phyloP scores from a whole-genome alignment of 2,113 vertebrate species.

The Callochromis pleurospilus region DNA sequence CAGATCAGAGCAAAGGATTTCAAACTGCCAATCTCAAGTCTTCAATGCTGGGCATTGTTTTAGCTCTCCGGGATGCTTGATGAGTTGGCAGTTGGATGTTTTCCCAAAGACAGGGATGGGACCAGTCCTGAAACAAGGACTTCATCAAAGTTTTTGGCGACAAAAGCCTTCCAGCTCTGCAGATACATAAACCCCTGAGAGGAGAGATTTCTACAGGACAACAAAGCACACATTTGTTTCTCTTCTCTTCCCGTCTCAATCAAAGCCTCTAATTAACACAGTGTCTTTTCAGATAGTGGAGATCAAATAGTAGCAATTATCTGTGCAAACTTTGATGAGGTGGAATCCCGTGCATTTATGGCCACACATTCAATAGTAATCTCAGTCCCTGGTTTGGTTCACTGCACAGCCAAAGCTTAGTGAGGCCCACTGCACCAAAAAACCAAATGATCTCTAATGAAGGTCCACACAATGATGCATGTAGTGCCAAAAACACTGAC shows the following conservation, averaged over 20 bases:
- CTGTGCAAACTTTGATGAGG: constrained; percentile 60
- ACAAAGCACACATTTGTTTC: constrained; percentile 67
- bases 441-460: constrained; percentile 52
- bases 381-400: constrained; percentile 23
- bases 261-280: constrained; percentile 68
- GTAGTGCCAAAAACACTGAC: not conserved
- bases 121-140: constrained; percentile 33
- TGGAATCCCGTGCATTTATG: constrained; percentile 52
- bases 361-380: constrained; percentile 48
- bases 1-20: not conserved
- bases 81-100: constrained; percentile 15
- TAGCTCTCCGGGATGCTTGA: constrained; percentile 1
- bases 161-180: not conserved
- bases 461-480: not conserved
- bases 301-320: constrained; percentile 70
- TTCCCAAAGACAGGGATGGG: constrained; percentile 31
- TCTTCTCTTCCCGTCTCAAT: constrained; percentile 36
- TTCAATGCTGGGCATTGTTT: constrained; percentile 39
- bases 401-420: constrained; percentile 38
- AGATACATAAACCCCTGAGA: constrained; percentile 29
- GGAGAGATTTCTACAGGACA: constrained; percentile 31
- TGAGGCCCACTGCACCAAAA: constrained; percentile 19
- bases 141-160: constrained; percentile 31
- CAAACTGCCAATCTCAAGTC: not conserved
- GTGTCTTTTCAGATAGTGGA: constrained; percentile 45